Conservation (phyloP, 2,113 vertebrate species). For the Pelvicachromis taeniatus region DNA sequence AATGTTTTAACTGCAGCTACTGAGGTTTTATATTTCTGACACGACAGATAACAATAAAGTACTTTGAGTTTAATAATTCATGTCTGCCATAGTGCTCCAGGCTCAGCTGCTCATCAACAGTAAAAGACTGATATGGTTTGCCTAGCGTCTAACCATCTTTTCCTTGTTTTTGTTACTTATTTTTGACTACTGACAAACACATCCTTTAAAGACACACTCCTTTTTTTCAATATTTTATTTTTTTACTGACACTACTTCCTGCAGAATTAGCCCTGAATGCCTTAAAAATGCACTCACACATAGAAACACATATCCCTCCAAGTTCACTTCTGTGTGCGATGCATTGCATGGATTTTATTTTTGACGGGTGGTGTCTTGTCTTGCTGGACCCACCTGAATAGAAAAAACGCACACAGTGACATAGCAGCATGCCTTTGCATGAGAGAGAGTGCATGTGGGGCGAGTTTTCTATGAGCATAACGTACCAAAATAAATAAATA, state of each 20-base stretch:
- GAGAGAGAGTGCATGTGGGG: constrained; percentile 23
- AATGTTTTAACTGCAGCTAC: background rate
- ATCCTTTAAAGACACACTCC: background rate
- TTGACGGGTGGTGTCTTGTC: background rate
- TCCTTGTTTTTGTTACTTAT: background rate
- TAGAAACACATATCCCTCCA: background rate
- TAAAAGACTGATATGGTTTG: constrained; percentile 34
- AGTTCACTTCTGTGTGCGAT: background rate
- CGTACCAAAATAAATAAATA: background rate
- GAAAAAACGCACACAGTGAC: background rate
- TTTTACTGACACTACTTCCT: background rate
- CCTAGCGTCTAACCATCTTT: background rate
- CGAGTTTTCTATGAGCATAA: constrained; percentile 5
- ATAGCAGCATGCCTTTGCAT: constrained; percentile 50
- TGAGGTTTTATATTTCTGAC: background rate
- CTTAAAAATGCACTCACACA: background rate
- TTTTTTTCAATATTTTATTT: background rate
- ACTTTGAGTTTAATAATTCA: constrained; percentile 47
- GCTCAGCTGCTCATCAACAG: background rate
- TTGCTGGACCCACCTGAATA: background rate
- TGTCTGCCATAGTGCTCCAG: background rate
- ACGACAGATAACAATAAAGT: constrained; percentile 4
- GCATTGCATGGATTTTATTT: constrained; percentile 17
- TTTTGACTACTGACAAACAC: background rate
- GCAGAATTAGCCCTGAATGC: background rate